Conservation (phyloP, 2,113 vertebrate species). For the Mystacornis crossleyi region DNA sequence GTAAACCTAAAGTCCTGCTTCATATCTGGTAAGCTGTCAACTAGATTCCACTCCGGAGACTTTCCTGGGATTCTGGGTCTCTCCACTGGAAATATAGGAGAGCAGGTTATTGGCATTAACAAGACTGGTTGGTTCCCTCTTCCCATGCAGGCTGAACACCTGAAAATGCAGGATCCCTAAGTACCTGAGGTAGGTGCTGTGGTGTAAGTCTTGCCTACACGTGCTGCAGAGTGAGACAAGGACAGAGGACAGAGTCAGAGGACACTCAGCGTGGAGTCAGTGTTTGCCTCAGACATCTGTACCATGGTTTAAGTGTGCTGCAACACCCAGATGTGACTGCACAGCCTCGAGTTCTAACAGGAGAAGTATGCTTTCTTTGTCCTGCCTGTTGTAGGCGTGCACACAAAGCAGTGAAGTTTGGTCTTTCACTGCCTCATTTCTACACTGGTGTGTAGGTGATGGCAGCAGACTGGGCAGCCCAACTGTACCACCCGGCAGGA, state of each 20-base stretch:
- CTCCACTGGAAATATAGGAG: background rate
- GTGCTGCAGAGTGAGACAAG: background rate
- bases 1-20: background rate
- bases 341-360: background rate
- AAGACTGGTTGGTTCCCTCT: background rate
- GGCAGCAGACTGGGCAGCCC: background rate
- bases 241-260: background rate
- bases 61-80: background rate
- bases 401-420: background rate
- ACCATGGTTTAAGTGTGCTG: background rate
- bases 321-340: fast-evolving
- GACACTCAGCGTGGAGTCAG: background rate
- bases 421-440: background rate
- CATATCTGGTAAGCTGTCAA: background rate
- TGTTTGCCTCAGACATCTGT: background rate
- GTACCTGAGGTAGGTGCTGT: background rate
- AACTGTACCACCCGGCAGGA: background rate
- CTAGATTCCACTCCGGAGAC: background rate
- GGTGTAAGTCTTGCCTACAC: background rate
- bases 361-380: background rate
- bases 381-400: background rate
- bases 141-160: background rate
- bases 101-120: background rate
- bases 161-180: background rate
- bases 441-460: background rate